Evolutionary conservation across 2,888 invertebrate species (phyloP).

Genomic region (Sialis lutaria): DNA sequence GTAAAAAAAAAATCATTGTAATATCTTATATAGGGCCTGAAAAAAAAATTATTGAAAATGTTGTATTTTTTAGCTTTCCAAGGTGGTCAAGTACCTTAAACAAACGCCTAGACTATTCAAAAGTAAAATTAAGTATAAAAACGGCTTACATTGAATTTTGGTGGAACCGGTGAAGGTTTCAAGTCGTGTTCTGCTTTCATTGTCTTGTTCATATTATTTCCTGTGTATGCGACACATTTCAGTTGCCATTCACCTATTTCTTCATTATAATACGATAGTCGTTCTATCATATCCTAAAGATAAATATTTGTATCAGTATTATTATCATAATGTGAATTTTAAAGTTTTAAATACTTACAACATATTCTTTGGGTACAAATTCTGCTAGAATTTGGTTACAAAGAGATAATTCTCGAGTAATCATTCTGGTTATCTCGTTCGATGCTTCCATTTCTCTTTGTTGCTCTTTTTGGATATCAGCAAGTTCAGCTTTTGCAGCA

Average conservation of each 20-base stretch:
- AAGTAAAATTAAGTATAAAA: no score
- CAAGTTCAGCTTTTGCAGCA: slow-evolving; percentile 69
- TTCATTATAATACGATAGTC: slow-evolving; percentile 93
- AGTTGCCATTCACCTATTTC: slow-evolving; percentile 98
- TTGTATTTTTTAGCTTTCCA: no score
- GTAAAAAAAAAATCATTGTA: no score
- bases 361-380: slow-evolving; percentile 87
- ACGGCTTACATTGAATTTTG: no score
- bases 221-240: slow-evolving; percentile 94
- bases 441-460: slow-evolving; percentile 95
- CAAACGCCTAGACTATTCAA: no score
- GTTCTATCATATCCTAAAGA: slow-evolving; percentile 63
- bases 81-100: no score
- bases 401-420: slow-evolving; percentile 77
- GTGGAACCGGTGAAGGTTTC: no score
- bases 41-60: no score
- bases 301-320: slow-evolving; percentile 7
- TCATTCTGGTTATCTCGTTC: slow-evolving; percentile 77
- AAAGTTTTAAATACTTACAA: slow-evolving; percentile 32
- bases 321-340: background rate
- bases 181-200: background rate
- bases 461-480: slow-evolving; percentile 83
- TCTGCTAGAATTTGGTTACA: slow-evolving; percentile 81
- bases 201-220: slow-evolving; percentile 88
- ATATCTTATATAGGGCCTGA: no score